These are phyloP conservation scores for Molothrus ater DNA, from an alignment of 2,797 vertebrate species.

Conservation along the genomic window DNA sequence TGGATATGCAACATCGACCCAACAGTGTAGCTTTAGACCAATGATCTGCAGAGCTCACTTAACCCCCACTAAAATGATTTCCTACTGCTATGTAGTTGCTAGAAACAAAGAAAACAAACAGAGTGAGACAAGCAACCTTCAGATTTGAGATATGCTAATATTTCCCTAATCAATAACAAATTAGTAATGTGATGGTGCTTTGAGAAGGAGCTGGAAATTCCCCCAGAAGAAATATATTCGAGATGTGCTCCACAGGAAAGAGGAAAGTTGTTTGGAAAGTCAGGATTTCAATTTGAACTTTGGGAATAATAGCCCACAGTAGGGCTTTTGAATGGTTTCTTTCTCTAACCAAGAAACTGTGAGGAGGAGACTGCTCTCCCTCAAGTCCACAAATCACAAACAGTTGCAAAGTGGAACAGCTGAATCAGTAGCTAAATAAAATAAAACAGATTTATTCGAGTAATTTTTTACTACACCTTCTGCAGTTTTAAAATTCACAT, in stretches of 20 bases:
- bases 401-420: not conserved
- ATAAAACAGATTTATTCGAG: not conserved
- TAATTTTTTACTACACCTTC: not conserved
- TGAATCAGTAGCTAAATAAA: not conserved
- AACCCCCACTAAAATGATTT: not conserved
- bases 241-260: not conserved
- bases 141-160: not conserved
- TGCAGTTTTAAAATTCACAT: not conserved
- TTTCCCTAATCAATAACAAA: not conserved
- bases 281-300: not conserved
- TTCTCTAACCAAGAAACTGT: not conserved
- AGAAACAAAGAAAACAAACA: not conserved
- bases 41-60: not conserved
- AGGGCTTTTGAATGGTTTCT: not conserved
- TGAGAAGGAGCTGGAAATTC: not conserved
- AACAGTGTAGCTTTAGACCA: not conserved
- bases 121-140: not conserved
- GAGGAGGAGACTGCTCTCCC: not conserved
- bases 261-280: not conserved
- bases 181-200: not conserved
- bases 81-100: not conserved
- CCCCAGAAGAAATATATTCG: not conserved
- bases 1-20: not conserved
- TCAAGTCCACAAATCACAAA: not conserved
- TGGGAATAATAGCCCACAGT: not conserved